phyloP scores from a whole-genome alignment of 2,888 invertebrate genomes.

The Caenorhabditis afra region DNA sequence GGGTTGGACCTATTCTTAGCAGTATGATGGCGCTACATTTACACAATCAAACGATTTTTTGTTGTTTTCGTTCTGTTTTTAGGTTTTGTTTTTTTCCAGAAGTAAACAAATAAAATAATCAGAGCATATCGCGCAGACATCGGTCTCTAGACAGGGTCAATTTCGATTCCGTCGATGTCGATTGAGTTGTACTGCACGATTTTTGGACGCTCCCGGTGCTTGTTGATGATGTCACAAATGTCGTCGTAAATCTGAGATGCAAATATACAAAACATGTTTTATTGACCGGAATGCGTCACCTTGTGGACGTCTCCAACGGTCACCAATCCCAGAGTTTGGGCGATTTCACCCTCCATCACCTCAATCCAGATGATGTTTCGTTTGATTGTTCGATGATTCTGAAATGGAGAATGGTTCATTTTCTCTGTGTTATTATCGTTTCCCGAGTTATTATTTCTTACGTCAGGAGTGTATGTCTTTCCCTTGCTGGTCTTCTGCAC shows the following conservation, averaged over 20 bases:
- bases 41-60: not conserved
- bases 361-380: conserved; percentile 66
- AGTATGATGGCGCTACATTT: conserved; percentile 2
- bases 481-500: conserved; percentile 63
- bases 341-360: conserved; percentile 59
- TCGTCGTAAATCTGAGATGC: conserved; percentile 74
- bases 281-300: no score
- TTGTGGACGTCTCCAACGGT: conserved; percentile 60
- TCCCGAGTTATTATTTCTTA: no score
- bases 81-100: conserved; percentile 34
- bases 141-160: conserved; percentile 65
- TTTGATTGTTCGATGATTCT: conserved; percentile 57
- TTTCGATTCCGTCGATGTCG: conserved; percentile 79
- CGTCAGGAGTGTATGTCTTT: conserved; percentile 64
- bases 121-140: not conserved
- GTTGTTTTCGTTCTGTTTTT: no score
- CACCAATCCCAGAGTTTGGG: conserved; percentile 62
- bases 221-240: conserved; percentile 76
- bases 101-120: conserved; percentile 30
- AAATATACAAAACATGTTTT: no score
- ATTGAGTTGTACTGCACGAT: conserved; percentile 80
- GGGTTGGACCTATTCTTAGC: not conserved
- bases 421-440: no score
- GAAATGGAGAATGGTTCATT: no score
- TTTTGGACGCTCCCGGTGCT: conserved; percentile 78